Percentiles rank a stretch among this genome's conserved stretches.
These are phyloP conservation scores for Aphidius gifuensis DNA, from an alignment of 1,140 invertebrate species.

Conservation along the genomic window DNA sequence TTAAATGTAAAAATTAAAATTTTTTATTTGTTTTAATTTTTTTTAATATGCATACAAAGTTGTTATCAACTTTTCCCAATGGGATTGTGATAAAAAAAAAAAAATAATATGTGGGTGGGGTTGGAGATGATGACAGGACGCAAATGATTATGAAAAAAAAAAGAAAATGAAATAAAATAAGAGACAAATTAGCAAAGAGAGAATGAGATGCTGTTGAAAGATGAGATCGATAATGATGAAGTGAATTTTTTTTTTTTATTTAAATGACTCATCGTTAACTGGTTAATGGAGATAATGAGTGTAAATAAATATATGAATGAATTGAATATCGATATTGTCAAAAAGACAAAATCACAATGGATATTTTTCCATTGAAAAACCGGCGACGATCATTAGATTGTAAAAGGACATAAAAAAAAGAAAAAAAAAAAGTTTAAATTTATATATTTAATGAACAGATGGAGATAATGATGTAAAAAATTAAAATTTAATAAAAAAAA, in stretches of 20 bases:
- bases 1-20: too few species aligned
- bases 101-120: neutral
- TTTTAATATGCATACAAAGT: neutral
- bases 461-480: too few species aligned
- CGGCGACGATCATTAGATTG: constrained; percentile 12
- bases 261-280: too few species aligned
- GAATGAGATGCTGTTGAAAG: neutral
- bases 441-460: too few species aligned
- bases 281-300: neutral
- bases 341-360: too few species aligned
- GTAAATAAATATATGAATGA: neutral
- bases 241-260: too few species aligned
- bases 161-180: constrained; percentile 1
- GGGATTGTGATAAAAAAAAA: constrained; percentile 3
- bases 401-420: too few species aligned
- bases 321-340: too few species aligned
- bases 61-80: constrained; percentile 8
- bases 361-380: neutral
- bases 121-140: neutral
- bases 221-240: constrained; percentile 11
- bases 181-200: neutral
- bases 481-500: too few species aligned
- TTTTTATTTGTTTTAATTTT: too few species aligned
- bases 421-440: too few species aligned
- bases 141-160: too few species aligned